These are phyloP conservation scores for Apodemia zela DNA, from an alignment of 2,888 invertebrate species.

Conservation along the genomic window DNA sequence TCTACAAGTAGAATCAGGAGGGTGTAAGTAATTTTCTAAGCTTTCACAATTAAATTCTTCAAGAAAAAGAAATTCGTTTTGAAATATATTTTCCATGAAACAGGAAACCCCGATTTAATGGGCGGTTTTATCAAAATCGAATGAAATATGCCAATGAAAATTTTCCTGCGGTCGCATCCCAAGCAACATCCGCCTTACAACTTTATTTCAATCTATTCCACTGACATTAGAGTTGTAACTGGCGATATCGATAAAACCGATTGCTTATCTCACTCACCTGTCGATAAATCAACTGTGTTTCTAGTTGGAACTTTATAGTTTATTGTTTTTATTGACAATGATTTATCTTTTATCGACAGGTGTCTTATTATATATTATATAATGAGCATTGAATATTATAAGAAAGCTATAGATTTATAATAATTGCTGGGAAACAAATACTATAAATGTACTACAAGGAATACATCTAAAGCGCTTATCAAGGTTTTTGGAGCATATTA, in stretches of 20 bases:
- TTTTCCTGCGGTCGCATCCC: background rate
- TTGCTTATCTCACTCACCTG: constrained; percentile 36
- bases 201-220: constrained; percentile 21
- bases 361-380: constrained; percentile 10
- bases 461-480: no score
- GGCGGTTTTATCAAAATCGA: background rate
- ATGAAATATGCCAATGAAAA: constrained; percentile 2
- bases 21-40: no score
- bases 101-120: background rate
- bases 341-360: constrained; percentile 19
- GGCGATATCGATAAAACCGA: constrained; percentile 43
- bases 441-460: no score
- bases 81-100: background rate
- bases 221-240: constrained; percentile 35
- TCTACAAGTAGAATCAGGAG: no score
- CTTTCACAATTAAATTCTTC: no score
- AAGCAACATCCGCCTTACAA: constrained; percentile 34
- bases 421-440: no score
- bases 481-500: no score
- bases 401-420: background rate
- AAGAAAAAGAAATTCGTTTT: background rate
- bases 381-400: constrained; percentile 1
- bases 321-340: constrained; percentile 18
- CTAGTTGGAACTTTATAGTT: constrained; percentile 30
- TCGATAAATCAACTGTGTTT: constrained; percentile 32